Conservation (phyloP, 2,113 vertebrate species). For the Rhinoderma darwinii region DNA sequence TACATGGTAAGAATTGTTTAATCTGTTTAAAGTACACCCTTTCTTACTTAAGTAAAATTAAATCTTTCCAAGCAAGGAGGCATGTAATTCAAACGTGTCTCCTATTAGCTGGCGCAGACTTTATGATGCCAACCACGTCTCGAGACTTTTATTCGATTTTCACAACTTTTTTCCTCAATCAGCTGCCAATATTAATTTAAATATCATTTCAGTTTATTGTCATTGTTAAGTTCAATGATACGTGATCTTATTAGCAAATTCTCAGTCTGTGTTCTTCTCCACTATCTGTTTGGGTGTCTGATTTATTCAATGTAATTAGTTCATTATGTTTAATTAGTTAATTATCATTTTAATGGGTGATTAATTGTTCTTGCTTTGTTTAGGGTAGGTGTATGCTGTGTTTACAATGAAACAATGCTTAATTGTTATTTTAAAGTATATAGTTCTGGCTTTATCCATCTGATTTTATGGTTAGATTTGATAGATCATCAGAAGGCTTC, state of each 20-base stretch:
- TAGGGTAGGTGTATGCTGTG: not conserved
- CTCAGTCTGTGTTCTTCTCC: conserved; percentile 19
- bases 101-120: not conserved
- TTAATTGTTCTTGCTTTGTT: conserved; percentile 40
- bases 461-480: not conserved
- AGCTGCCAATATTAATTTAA: conserved; percentile 31
- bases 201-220: conserved; percentile 14
- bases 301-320: conserved; percentile 47
- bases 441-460: not conserved
- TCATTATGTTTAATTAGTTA: conserved; percentile 44
- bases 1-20: not conserved
- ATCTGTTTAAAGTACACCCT: not conserved
- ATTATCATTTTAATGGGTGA: conserved; percentile 54
- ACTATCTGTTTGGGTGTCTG: conserved; percentile 42
- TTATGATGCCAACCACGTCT: not conserved
- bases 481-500: not conserved
- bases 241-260: conserved; percentile 36
- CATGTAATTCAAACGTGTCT: conserved; percentile 8
- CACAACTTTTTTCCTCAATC: not conserved
- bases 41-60: conserved; percentile 19
- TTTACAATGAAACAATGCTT: not conserved
- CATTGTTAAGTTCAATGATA: conserved; percentile 36
- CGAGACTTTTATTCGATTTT: not conserved
- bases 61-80: not conserved
- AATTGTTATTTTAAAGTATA: conserved; percentile 36